phyloP scores from a whole-genome alignment of 1,140 invertebrate genomes.

The Holotrichia oblita region DNA sequence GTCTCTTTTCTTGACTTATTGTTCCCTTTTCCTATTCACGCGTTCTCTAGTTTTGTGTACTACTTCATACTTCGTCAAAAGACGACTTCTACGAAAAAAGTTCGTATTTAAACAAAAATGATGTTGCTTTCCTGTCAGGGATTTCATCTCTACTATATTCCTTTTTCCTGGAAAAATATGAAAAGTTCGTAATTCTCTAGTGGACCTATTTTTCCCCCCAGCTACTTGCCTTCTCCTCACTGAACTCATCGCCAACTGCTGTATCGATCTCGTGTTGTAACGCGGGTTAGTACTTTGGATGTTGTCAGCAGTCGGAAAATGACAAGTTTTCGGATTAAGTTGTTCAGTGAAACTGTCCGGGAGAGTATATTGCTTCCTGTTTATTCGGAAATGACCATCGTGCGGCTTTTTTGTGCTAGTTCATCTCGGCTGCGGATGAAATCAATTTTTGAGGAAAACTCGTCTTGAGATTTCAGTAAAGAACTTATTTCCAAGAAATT shows the following conservation, averaged over 20 bases:
- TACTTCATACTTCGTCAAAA: not conserved
- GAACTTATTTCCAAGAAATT: conserved; percentile 10
- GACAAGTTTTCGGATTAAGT: conserved; percentile 31
- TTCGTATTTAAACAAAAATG: conserved; percentile 18
- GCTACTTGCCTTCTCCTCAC: not conserved
- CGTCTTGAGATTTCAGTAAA: not conserved
- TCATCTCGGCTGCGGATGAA: not conserved
- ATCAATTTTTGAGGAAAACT: conserved; percentile 14
- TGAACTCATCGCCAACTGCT: not conserved
- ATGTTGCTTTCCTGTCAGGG: not conserved
- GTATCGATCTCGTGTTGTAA: conserved; percentile 20
- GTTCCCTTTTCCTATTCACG: not conserved
- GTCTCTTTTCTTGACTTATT: not conserved
- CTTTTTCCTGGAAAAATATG: conserved; percentile 10
- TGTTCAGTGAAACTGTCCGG: conserved; percentile 20
- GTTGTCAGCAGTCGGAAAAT: conserved; percentile 33
- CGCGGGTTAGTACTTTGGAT: conserved; percentile 18
- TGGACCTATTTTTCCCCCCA: conserved; percentile 10
- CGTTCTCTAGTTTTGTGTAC: not conserved
- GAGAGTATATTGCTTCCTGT: conserved; percentile 28
- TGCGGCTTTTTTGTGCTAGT: conserved; percentile 4
- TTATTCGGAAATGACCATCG: conserved; percentile 35
- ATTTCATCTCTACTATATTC: not conserved
- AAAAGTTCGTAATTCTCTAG: conserved; percentile 25
- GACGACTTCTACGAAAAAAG: not conserved